These are phyloP conservation scores for Trachelus stipa DNA, from an alignment of 2,888 invertebrate species.

Conservation along the genomic window DNA sequence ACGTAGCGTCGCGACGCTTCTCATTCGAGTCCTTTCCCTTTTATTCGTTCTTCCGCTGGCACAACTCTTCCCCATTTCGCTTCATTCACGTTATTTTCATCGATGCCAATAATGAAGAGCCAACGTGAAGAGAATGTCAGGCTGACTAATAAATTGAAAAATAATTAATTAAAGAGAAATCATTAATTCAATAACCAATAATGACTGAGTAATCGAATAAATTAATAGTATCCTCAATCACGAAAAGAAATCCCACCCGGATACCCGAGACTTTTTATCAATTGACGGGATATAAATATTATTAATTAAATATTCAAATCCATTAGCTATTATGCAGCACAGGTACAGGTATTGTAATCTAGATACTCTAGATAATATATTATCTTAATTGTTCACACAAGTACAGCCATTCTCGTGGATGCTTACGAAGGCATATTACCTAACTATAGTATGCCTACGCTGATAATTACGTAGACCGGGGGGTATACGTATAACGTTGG, in stretches of 20 bases:
- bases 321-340: background rate
- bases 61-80: background rate
- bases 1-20: background rate
- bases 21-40: background rate
- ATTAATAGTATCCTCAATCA: background rate
- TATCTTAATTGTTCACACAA: background rate
- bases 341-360: background rate
- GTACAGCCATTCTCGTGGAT: background rate
- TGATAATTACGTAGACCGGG: background rate
- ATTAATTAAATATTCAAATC: background rate
- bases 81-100: background rate
- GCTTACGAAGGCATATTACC: background rate
- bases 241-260: background rate
- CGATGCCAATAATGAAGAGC: background rate
- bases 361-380: background rate
- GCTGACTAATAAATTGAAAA: background rate
- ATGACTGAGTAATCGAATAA: background rate
- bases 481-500: background rate
- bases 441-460: background rate
- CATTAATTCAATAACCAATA: background rate
- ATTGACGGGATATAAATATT: no score
- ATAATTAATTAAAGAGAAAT: background rate
- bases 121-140: background rate
- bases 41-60: background rate
- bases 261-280: background rate